phyloP scores from a whole-genome alignment of 37 sponge, comb jelly and placozoan genomes.

The Beroe forskalii region DNA sequence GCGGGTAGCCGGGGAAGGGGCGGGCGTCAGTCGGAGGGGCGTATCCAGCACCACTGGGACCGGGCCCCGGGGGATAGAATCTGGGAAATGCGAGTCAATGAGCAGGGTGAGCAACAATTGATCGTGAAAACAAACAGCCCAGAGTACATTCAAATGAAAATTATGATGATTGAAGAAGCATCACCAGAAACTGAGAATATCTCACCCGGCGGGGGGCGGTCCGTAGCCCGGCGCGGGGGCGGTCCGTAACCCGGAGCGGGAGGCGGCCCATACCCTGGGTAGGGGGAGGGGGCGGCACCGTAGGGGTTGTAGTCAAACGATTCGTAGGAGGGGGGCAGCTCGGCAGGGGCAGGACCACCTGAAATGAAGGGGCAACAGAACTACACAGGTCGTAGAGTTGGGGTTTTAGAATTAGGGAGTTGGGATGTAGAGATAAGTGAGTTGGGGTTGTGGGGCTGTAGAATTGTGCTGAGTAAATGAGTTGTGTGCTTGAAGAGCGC shows the following conservation, averaged over 20 bases:
- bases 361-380: neutral
- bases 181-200: no score
- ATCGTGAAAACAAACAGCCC: no score
- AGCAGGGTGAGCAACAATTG: no score
- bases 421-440: neutral
- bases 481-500: no score
- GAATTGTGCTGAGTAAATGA: neutral
- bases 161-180: no score
- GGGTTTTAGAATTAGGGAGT: neutral
- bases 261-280: conserved; percentile 2
- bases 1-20: conserved; percentile 7
- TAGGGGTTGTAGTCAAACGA: conserved; percentile 64
- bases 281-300: conserved; percentile 54
- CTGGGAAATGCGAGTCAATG: no score
- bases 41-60: neutral
- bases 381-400: neutral
- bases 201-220: no score
- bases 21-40: neutral
- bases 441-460: neutral
- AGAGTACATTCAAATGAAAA: no score
- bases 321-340: conserved; percentile 49
- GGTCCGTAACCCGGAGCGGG: neutral
- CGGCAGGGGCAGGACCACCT: conserved; percentile 20
- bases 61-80: neutral
- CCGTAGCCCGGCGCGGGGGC: neutral